phyloP scores from a whole-genome alignment of 2,888 invertebrate species.

The Odontocolon sp. region DNA sequence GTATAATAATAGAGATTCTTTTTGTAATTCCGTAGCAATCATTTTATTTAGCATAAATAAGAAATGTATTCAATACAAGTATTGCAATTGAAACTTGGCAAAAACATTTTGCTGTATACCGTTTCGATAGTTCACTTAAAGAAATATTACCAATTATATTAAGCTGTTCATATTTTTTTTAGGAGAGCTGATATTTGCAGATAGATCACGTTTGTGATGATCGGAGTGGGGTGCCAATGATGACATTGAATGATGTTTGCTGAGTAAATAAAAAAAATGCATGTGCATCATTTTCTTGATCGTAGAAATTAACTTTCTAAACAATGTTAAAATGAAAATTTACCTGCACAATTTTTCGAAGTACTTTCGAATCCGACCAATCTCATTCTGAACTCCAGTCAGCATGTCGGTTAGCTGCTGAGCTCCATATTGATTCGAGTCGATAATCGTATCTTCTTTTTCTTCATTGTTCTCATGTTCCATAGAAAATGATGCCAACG shows the following conservation, averaged over 20 bases:
- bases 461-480: neutral
- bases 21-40: neutral
- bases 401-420: slow-evolving; percentile 52
- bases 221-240: neutral
- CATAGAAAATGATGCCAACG: slow-evolving; percentile 34
- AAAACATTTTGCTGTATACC: too few species aligned
- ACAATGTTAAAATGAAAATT: neutral
- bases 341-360: slow-evolving; percentile 64
- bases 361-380: slow-evolving; percentile 59
- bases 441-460: slow-evolving; percentile 2
- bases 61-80: too few species aligned
- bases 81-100: too few species aligned
- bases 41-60: neutral
- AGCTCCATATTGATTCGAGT: neutral
- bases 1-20: neutral
- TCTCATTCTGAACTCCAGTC: slow-evolving; percentile 58
- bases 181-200: too few species aligned
- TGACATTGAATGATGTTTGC: slow-evolving; percentile 49
- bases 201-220: neutral
- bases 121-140: too few species aligned
- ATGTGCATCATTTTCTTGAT: too few species aligned
- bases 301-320: too few species aligned
- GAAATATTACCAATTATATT: too few species aligned
- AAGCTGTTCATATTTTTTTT: too few species aligned
- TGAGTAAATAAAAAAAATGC: slow-evolving; percentile 12